A percentile compares a stretch with the other conserved stretches of the same genome.
Conservation (phyloP, 2,797 vertebrate species). For the Loris lydekkerianus region DNA sequence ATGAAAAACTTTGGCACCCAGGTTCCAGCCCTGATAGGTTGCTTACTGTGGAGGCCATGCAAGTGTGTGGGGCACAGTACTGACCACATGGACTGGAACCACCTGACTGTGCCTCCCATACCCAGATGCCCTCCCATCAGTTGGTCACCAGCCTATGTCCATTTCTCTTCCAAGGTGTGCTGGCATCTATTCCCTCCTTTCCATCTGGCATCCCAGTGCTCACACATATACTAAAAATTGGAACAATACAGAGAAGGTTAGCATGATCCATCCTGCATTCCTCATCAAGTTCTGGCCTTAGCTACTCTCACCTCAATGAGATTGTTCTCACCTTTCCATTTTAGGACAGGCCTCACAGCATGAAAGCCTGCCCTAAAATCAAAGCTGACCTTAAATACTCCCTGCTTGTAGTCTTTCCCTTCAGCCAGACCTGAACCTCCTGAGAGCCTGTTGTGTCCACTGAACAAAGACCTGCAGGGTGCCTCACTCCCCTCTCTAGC, state of each 20-base stretch:
- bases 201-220: too few species aligned
- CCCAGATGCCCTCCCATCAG: background rate
- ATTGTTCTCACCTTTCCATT: background rate
- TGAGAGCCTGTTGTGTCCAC: accelerated
- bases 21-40: background rate
- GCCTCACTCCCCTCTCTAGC: background rate
- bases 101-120: too few species aligned
- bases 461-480: too few species aligned
- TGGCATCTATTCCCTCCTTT: background rate
- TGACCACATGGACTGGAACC: too few species aligned
- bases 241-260: too few species aligned
- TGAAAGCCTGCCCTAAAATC: background rate
- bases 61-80: too few species aligned
- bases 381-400: background rate
- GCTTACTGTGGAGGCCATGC: background rate
- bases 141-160: background rate
- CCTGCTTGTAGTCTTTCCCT: background rate
- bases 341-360: background rate
- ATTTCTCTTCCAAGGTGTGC: background rate
- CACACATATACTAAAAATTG: too few species aligned
- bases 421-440: background rate
- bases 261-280: too few species aligned
- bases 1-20: background rate
- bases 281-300: background rate
- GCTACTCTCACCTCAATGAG: background rate